Evolutionary conservation across 2,113 vertebrate species (phyloP).

Genomic region (Ranitomeya imitator): DNA sequence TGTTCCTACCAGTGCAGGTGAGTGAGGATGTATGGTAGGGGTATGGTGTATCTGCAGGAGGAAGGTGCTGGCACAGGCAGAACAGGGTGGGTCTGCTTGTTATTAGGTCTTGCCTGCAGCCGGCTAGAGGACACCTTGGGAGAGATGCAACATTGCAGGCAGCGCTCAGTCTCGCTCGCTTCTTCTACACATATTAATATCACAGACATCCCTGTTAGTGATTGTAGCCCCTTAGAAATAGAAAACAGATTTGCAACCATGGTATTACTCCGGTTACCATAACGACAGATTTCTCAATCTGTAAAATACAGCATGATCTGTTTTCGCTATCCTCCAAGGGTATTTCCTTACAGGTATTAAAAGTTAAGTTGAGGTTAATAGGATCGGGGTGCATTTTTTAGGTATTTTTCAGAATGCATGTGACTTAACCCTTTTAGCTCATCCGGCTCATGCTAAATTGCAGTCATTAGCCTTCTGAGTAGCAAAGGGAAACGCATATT

Average conservation of each 20-base stretch:
- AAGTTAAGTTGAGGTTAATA: slow-evolving; percentile 3
- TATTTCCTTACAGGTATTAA: not conserved
- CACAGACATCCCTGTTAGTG: not conserved
- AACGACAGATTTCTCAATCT: slow-evolving; percentile 27
- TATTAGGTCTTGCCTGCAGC: slow-evolving; percentile 33
- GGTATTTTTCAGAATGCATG: not conserved
- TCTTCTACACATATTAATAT: not conserved
- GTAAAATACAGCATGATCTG: not conserved
- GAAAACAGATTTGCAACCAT: slow-evolving; percentile 10
- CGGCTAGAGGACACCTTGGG: slow-evolving; percentile 53
- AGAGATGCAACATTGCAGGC: slow-evolving; percentile 16
- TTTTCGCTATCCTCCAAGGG: not conserved
- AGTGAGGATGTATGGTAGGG: not conserved
- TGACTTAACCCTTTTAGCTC: not conserved
- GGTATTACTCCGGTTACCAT: slow-evolving; percentile 46
- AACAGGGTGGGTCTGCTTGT: slow-evolving; percentile 35
- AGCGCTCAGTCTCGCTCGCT: not conserved
- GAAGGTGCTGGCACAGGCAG: not conserved
- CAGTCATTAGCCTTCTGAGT: not conserved
- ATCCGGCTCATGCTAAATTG: not conserved
- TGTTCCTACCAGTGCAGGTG: slow-evolving; percentile 47
- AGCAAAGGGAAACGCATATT: not conserved
- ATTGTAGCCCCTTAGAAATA: not conserved
- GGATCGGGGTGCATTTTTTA: not conserved
- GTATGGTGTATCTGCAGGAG: not conserved